Base-by-base conservation (phyloP, 2,888 invertebrate genomes). In the Arctia plantaginis region DNA sequence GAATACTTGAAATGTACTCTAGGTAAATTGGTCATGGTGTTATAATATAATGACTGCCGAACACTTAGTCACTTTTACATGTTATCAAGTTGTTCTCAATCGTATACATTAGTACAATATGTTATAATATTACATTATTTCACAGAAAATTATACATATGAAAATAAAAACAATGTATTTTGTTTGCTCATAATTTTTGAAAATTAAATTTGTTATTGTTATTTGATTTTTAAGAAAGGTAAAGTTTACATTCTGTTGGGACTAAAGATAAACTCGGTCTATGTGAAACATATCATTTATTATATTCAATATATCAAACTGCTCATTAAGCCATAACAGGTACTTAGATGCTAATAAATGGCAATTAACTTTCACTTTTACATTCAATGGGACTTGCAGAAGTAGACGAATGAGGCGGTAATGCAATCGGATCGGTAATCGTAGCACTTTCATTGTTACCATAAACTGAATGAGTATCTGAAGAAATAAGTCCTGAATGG, bases 211-310 rank as follows among this genome's bases (percentile, higher is more conserved):
- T 41, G 12, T 41, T 47, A 18, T 18, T 18, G 18, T 47, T 44
- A 44, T 44, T 44, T 47, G 23, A 6, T n/a, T 23, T 8, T 51
- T 51, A 23, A 23, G 23, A 51, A 0, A 51, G 47, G 13, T 51
- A 23, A 23, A 51, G 8, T n/a, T n/a, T 23, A 51, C 23, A 8
- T 51, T 51, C 7, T 8, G 2, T 51, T 51, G 8, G 23, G 23
- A n/a, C n/a, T 55, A 55, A n/a, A 55, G 55, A 55, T n/a, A 55
- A n/a, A 55, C 55, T 55, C 55, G 55, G n/a, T n/a, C n/a, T n/a
- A 12, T 55, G 55, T 55, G 10, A 55, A n/a, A 55, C n/a, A n/a
- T 12, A 0, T n/a, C 3, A 55, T 55, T 55, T 55, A 3, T 55
- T 55, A 0, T 23, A 55, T n/a, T 55, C 27, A 18, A 30, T 15